Conservation (phyloP, 2,888 invertebrate genomes). For the Ochropleura leucogaster region DNA sequence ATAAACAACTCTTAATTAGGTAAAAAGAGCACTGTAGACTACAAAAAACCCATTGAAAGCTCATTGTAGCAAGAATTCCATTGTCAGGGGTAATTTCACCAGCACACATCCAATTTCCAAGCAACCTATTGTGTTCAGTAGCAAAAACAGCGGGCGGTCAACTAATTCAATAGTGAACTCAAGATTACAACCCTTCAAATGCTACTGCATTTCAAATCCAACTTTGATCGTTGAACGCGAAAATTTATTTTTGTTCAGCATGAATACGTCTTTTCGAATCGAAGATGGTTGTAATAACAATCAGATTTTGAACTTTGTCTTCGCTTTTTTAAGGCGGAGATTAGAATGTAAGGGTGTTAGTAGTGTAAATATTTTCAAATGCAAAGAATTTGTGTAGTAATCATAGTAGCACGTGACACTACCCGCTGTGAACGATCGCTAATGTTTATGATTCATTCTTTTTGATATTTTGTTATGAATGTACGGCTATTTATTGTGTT, state of each 20-base stretch:
- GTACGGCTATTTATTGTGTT: slow-evolving; percentile 48
- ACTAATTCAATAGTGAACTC: slow-evolving; percentile 84
- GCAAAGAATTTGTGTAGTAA: slow-evolving; percentile 82
- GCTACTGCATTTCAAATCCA: slow-evolving; percentile 44
- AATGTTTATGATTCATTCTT: slow-evolving; percentile 69
- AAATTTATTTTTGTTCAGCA: slow-evolving; percentile 42
- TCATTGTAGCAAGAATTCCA: slow-evolving; percentile 58
- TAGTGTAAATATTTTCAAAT: slow-evolving; percentile 67
- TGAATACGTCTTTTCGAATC: slow-evolving; percentile 8
- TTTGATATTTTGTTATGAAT: slow-evolving; percentile 64
- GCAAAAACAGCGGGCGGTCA: slow-evolving; percentile 88
- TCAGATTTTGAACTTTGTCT: slow-evolving; percentile 27
- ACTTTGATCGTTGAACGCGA: slow-evolving; percentile 34
- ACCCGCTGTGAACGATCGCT: slow-evolving; percentile 69
- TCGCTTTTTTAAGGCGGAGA: background rate
- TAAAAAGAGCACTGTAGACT: background rate
- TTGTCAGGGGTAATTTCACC: slow-evolving; percentile 76
- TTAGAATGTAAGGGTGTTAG: background rate
- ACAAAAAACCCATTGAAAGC: slow-evolving; percentile 18
- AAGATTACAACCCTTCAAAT: slow-evolving; percentile 71
- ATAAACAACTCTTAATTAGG: background rate
- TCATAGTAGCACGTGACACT: slow-evolving; percentile 83
- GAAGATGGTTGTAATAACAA: slow-evolving; percentile 13
- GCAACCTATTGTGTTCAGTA: slow-evolving; percentile 84
- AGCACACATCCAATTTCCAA: slow-evolving; percentile 76